These are phyloP conservation scores for Masticophis lateralis DNA, from an alignment of 2,797 vertebrate genomes.

Conservation along the genomic window DNA sequence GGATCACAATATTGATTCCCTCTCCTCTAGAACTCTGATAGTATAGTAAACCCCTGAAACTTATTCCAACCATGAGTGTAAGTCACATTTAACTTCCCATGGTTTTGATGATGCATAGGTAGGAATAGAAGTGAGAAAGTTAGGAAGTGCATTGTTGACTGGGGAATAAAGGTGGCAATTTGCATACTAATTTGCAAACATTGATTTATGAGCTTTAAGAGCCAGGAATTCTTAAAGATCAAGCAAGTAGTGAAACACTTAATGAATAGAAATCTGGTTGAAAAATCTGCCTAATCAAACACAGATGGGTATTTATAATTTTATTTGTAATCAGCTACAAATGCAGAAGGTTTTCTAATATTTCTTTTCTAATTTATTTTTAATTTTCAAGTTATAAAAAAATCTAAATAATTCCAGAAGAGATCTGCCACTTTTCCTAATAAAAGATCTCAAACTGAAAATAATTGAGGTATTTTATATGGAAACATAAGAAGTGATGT, in stretches of 20 bases:
- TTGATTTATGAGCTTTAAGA: neutral
- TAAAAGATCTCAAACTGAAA: neutral
- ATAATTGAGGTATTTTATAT: neutral
- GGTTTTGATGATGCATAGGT: constrained; percentile 11
- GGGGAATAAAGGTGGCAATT: constrained; percentile 6
- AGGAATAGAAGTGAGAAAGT: constrained; percentile 8
- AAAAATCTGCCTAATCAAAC: neutral
- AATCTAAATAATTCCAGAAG: neutral
- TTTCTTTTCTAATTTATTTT: neutral
- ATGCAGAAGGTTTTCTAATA: neutral
- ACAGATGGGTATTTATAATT: neutral
- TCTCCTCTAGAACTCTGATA: constrained; percentile 8
- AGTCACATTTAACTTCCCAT: neutral
- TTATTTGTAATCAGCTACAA: neutral
- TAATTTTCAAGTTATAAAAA: rapidly evolving
- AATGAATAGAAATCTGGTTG: neutral
- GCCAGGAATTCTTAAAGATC: neutral
- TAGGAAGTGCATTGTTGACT: neutral
- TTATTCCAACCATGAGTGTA: rapidly evolving
- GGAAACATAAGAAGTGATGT: neutral
- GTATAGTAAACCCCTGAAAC: constrained; percentile 12
- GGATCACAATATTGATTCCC: constrained; percentile 7
- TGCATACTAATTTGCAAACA: neutral
- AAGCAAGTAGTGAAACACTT: neutral
- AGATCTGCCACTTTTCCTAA: neutral